Evolutionary conservation across 2,888 invertebrate genomes (phyloP).

Genomic region (Drosophila monieri): DNA sequence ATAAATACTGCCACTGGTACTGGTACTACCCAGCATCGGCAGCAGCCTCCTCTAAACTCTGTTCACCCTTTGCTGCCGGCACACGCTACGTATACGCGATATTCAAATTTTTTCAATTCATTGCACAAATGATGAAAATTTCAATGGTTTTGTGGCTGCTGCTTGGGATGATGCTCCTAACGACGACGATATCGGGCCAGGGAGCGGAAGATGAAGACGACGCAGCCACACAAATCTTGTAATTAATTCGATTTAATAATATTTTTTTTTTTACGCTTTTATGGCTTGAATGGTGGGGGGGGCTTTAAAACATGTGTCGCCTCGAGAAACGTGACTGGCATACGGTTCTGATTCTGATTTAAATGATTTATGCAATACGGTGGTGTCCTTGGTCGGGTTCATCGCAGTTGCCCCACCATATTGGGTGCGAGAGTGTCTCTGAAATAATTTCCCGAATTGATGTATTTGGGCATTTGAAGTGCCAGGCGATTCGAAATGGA

Average conservation of each 20-base stretch:
- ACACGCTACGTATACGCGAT: constrained; percentile 68
- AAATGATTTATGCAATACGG: constrained; percentile 1
- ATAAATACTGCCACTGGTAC: constrained; percentile 27
- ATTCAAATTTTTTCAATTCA: constrained; percentile 38
- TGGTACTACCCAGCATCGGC: constrained; percentile 15
- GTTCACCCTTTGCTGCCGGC: constrained; percentile 44
- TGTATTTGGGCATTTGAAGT: constrained; percentile 39
- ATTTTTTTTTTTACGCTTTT: constrained; percentile 7
- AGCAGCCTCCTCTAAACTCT: constrained; percentile 7
- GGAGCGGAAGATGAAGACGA: constrained; percentile 49
- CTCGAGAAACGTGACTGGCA: constrained; percentile 63
- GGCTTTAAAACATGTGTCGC: constrained; percentile 45
- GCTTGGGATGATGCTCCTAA: constrained; percentile 20
- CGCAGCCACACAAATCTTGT: constrained; percentile 49
- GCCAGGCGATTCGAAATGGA: not conserved
- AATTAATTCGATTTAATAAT: constrained; percentile 31
- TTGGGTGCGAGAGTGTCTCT: constrained; percentile 1
- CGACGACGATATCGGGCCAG: constrained; percentile 23
- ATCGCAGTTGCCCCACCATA: constrained; percentile 6
- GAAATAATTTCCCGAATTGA: constrained; percentile 18
- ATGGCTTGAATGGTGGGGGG: constrained; percentile 30
- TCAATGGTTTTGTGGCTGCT: constrained; percentile 29
- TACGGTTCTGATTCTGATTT: constrained; percentile 45
- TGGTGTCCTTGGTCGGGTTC: constrained; percentile 32
- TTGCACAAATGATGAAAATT: constrained; percentile 67